A percentile compares a stretch with the other conserved stretches of the same genome.
Evolutionary conservation across 2,113 vertebrate genomes (phyloP).

Genomic region (Micronycteris hirsuta): DNA sequence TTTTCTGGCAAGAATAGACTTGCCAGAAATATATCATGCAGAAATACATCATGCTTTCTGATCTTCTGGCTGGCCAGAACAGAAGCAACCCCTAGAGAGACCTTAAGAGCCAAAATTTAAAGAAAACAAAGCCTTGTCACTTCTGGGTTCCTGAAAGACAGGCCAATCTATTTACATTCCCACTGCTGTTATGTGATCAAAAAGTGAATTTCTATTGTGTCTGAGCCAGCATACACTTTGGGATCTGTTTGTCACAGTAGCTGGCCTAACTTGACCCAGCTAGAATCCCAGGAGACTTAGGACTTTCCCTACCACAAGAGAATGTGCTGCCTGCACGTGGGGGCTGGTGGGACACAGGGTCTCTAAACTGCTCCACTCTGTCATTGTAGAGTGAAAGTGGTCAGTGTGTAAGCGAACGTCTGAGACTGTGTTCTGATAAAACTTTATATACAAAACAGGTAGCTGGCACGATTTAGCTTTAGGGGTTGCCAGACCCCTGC

Average conservation of each 20-base stretch:
- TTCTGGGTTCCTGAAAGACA: not conserved
- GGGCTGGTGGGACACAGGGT: not conserved
- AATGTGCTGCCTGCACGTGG: not conserved
- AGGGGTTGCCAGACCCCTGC: not conserved
- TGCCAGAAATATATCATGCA: no score
- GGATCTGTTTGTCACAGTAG: not conserved
- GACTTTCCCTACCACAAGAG: not conserved
- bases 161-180: not conserved
- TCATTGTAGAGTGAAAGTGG: not conserved
- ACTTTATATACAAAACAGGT: not conserved
- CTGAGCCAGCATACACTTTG: not conserved
- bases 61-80: not conserved
- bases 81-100: not conserved
- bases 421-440: not conserved
- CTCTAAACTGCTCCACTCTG: not conserved
- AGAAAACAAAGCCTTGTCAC: not conserved
- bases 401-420: not conserved
- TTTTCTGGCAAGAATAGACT: no score
- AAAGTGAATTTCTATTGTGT: not conserved
- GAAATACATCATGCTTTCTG: no score
- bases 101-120: not conserved
- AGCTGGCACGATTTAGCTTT: not conserved
- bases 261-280: not conserved
- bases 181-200: not conserved
- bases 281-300: not conserved